These are phyloP conservation scores for Nannoperca australis DNA, from an alignment of 2,797 vertebrate genomes.

Conservation along the genomic window DNA sequence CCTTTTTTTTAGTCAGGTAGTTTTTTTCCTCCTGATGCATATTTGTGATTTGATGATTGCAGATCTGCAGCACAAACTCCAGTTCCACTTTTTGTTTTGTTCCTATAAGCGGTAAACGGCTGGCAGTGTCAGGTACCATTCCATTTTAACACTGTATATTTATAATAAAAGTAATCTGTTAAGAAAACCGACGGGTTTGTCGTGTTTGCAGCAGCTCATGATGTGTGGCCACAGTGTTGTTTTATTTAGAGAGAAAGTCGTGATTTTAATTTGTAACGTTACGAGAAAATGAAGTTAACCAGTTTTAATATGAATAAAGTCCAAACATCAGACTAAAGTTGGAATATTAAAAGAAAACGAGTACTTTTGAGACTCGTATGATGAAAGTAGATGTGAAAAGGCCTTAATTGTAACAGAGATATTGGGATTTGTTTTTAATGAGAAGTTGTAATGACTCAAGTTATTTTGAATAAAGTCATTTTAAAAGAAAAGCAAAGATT, in stretches of 20 bases:
- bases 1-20: not conserved
- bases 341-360: not conserved
- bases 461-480: too few species aligned
- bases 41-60: constrained; percentile 25
- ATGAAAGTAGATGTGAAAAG: not conserved
- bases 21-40: not conserved
- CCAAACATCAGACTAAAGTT: too few species aligned
- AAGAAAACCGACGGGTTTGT: constrained; percentile 19
- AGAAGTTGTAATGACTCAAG: too few species aligned
- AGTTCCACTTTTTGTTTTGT: constrained; percentile 30
- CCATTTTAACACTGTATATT: constrained; percentile 88
- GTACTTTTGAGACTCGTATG: not conserved
- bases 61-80: constrained; percentile 47
- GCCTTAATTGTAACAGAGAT: too few species aligned
- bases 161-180: constrained; percentile 85
- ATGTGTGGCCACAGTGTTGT: not conserved
- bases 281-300: too few species aligned
- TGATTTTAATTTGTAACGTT: too few species aligned
- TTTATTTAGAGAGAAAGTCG: not conserved
- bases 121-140: constrained; percentile 81
- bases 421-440: too few species aligned
- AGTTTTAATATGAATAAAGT: not conserved
- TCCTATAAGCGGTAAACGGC: constrained; percentile 54
- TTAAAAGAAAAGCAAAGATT: not conserved
- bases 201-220: not conserved